These are phyloP conservation scores for Anarhynchus alexandrinus DNA, from an alignment of 2,113 vertebrate species.

Conservation along the genomic window DNA sequence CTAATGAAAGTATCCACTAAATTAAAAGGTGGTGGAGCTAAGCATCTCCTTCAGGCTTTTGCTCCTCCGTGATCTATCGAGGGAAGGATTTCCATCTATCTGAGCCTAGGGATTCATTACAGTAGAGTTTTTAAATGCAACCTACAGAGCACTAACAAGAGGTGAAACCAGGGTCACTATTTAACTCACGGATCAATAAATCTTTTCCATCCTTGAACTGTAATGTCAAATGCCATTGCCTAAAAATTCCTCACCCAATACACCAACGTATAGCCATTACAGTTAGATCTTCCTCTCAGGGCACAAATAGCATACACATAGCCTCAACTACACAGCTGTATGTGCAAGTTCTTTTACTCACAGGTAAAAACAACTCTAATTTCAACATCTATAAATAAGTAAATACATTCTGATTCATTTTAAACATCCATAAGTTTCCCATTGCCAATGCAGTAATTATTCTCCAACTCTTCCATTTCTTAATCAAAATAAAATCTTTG, in stretches of 20 bases:
- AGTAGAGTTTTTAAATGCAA: neutral
- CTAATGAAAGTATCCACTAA: neutral
- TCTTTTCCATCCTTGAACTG: constrained; percentile 62
- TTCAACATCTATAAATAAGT: constrained; percentile 17
- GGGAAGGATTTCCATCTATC: neutral
- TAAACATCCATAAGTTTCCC: neutral
- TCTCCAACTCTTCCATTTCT: neutral
- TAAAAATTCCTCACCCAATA: neutral
- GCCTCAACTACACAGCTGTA: neutral
- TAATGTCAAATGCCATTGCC: constrained; percentile 31
- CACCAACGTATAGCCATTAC: neutral
- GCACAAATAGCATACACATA: neutral
- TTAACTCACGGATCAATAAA: constrained; percentile 56
- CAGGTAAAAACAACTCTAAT: neutral
- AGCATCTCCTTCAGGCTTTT: neutral
- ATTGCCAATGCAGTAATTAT: neutral
- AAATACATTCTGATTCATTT: neutral
- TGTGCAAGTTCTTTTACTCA: neutral
- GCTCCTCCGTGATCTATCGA: neutral
- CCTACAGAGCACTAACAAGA: constrained; percentile 18
- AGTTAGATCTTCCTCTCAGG: neutral
- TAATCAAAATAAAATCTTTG: constrained; percentile 30
- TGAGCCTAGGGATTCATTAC: neutral
- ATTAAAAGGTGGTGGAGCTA: neutral
- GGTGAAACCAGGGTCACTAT: constrained; percentile 34